Conservation (phyloP, 1,140 invertebrate species). For the honey bee (Apis mellifera) region Amel_HAv3.1 CM009932.2:14685001-14685500, state of each 20-base stretch:
- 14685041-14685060: no score
- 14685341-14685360: neutral
- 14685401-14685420: neutral
- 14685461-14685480: conserved; percentile 28
- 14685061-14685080: neutral
- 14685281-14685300: neutral
- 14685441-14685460: neutral
- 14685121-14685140: conserved; percentile 35
- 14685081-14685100: neutral
- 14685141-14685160: conserved; percentile 8
- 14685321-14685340: conserved; percentile 17
- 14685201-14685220: conserved; percentile 5
- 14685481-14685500: neutral
- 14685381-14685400: no score
- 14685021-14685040: conserved; percentile 29
- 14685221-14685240: no score
- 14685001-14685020: conserved; percentile 47
- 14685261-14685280: conserved; percentile 21
- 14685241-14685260: no score
- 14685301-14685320: neutral
- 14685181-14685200: no score
- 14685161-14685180: neutral
- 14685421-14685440: neutral
- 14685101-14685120: conserved; percentile 21
- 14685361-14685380: neutral